A percentile compares a stretch with the other conserved stretches of the same genome.
These are phyloP conservation scores for Scortum barcoo DNA, from an alignment of 2,113 vertebrate species.

Conservation along the genomic window DNA sequence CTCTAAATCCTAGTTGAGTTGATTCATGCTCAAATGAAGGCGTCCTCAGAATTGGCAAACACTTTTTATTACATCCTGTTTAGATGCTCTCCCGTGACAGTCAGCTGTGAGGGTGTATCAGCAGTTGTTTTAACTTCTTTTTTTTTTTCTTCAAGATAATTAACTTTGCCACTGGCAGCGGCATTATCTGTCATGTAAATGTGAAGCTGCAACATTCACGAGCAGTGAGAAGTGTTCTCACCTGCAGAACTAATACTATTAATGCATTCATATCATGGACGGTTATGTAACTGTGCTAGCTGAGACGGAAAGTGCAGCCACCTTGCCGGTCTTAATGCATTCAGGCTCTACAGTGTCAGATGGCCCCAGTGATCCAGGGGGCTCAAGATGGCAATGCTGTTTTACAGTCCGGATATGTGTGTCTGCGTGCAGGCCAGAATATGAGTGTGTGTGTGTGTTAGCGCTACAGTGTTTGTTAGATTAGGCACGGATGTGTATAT, in stretches of 20 bases:
- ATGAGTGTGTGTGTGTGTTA: conserved; percentile 39
- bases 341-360: conserved; percentile 67
- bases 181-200: conserved; percentile 33
- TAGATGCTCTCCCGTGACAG: neutral
- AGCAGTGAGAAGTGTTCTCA: conserved; percentile 49
- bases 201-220: neutral
- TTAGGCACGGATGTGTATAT: conserved; percentile 62
- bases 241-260: conserved; percentile 55
- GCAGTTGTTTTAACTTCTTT: conserved; percentile 7
- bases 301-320: conserved; percentile 62
- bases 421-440: conserved; percentile 36
- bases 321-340: conserved; percentile 69
- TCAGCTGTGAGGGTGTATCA: neutral
- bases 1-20: neutral
- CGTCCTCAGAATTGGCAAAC: neutral
- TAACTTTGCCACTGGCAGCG: conserved; percentile 20
- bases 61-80: neutral
- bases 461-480: conserved; percentile 60
- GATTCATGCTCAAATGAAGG: neutral
- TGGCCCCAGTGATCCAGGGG: conserved; percentile 63
- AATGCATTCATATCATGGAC: conserved; percentile 60
- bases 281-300: conserved; percentile 68
- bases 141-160: too few species aligned
- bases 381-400: conserved; percentile 74
- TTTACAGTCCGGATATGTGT: conserved; percentile 63